These are phyloP conservation scores for Flexamia atlantica DNA, from an alignment of 2,888 invertebrate genomes.

Conservation along the genomic window DNA sequence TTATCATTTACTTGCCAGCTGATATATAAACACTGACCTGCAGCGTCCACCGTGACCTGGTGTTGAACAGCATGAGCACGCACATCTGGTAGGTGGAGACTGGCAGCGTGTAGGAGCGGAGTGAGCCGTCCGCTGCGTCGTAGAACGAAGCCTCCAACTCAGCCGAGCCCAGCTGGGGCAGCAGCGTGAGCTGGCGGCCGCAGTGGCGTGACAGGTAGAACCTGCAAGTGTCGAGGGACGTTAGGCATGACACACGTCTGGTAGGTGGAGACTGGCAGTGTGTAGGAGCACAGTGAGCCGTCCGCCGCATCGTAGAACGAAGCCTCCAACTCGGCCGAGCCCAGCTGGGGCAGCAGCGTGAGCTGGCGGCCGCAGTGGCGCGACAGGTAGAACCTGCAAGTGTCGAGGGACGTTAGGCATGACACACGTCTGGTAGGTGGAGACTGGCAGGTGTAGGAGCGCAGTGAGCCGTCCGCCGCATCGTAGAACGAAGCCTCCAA, in stretches of 20 bases:
- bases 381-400: constrained; percentile 94
- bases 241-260: constrained; percentile 99
- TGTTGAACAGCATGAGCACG: constrained; percentile 96
- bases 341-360: constrained; percentile 97
- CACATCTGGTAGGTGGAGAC: constrained; percentile 97
- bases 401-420: too few species aligned
- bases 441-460: constrained; percentile 97
- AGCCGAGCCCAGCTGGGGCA: constrained; percentile 98
- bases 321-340: constrained; percentile 95
- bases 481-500: constrained; percentile 84
- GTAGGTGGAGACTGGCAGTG: constrained; percentile 95
- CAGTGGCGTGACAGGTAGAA: constrained; percentile 99
- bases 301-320: constrained; percentile 80
- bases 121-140: constrained; percentile 77
- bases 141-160: constrained; percentile 94
- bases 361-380: constrained; percentile 99
- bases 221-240: too few species aligned
- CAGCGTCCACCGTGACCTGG: constrained; percentile 75
- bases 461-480: constrained; percentile 80
- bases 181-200: constrained; percentile 96
- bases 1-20: too few species aligned
- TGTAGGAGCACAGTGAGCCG: constrained; percentile 91
- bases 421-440: constrained; percentile 96
- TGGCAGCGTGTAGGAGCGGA: constrained; percentile 96
- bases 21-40: too few species aligned